phyloP scores from a whole-genome alignment of 2,113 vertebrate genomes.

The Papio anubis region DNA sequence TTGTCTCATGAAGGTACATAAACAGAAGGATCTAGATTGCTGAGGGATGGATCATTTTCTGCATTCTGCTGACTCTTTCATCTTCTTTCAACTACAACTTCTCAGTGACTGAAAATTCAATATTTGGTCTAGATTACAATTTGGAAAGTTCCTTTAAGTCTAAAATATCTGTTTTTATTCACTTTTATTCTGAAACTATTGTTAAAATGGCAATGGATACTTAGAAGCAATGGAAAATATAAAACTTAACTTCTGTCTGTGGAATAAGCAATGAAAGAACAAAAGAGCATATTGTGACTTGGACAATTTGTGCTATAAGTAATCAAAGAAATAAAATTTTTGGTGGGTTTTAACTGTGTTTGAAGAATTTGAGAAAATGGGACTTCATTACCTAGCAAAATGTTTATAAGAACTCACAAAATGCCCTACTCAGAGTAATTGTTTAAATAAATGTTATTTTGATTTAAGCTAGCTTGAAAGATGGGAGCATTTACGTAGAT shows the following conservation, averaged over 20 bases:
- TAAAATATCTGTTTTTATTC: neutral
- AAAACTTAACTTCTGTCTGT: neutral
- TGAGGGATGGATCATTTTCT: neutral
- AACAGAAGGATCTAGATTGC: neutral
- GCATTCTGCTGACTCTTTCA: neutral
- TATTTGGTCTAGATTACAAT: neutral
- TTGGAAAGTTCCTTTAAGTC: neutral
- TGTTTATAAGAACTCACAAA: constrained; percentile 5
- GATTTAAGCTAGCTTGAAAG: neutral
- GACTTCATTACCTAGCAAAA: neutral
- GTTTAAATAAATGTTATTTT: neutral
- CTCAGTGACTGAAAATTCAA: neutral
- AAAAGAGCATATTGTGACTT: neutral
- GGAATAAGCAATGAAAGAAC: neutral
- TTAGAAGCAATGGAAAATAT: neutral
- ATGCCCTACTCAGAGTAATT: neutral
- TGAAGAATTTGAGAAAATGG: neutral
- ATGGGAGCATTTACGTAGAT: neutral
- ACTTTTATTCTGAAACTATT: neutral
- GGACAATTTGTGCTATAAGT: neutral
- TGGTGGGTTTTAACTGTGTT: neutral
- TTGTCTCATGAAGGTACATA: neutral
- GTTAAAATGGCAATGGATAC: neutral
- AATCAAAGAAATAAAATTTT: neutral
- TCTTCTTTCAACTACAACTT: neutral